phyloP scores from a whole-genome alignment of 2,113 vertebrate species.

The Empidonax traillii region DNA sequence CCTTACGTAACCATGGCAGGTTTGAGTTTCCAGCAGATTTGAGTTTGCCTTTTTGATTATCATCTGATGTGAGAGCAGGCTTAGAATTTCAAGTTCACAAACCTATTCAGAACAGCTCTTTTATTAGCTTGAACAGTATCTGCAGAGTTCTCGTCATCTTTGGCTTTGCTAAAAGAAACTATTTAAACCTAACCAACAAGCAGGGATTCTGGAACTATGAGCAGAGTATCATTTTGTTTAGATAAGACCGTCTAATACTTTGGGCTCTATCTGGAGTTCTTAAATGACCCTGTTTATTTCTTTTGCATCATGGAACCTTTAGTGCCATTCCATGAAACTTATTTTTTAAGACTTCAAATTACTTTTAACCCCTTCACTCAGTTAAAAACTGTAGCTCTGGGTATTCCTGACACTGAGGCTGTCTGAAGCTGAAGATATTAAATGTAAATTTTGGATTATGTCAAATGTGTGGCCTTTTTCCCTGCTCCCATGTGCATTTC shows the following conservation, averaged over 20 bases:
- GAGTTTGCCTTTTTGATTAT: conserved; percentile 76
- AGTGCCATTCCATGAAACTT: conserved; percentile 51
- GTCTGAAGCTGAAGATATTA: not conserved
- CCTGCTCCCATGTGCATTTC: not conserved
- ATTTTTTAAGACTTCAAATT: conserved; percentile 23
- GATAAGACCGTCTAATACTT: conserved; percentile 61
- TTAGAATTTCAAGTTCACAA: conserved; percentile 77
- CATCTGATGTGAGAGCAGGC: conserved; percentile 72
- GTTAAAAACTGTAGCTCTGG: not conserved
- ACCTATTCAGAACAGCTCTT: conserved; percentile 69
- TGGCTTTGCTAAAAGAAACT: conserved; percentile 75
- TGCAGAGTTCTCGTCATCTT: conserved; percentile 51
- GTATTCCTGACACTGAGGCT: not conserved
- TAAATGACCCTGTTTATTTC: conserved; percentile 55
- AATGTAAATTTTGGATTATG: not conserved
- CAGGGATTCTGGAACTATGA: conserved; percentile 61
- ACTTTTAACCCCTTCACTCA: not conserved
- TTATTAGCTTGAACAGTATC: conserved; percentile 69
- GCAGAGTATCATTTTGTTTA: conserved; percentile 67
- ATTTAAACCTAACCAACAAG: conserved; percentile 70
- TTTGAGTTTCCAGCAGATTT: conserved; percentile 76
- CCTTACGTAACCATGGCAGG: conserved; percentile 71
- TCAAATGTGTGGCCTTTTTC: not conserved
- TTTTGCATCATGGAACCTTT: conserved; percentile 22
- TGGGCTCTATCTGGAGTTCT: conserved; percentile 68